Evolutionary conservation across 35 echinoderm and acorn worm genomes (phyloP).

Genomic region (Heliocidaris erythrogramma): DNA sequence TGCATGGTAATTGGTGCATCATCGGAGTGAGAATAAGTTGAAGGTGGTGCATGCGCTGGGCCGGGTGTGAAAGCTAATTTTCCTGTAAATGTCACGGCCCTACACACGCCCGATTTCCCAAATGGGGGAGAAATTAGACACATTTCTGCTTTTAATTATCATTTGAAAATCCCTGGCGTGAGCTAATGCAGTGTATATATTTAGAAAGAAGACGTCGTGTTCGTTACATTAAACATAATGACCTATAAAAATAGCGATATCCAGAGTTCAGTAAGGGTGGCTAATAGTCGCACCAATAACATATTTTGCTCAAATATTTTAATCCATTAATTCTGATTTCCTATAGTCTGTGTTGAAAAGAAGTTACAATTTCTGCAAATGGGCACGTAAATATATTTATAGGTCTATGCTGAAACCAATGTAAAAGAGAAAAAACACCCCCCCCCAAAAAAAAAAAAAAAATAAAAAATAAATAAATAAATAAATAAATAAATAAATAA

Average conservation of each 20-base stretch:
- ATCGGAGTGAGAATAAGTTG: background rate
- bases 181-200: background rate
- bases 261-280: no score
- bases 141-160: slow-evolving; percentile 12
- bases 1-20: background rate
- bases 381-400: no score
- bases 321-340: no score
- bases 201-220: background rate
- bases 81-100: background rate
- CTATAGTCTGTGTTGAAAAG: no score
- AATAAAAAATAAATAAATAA: no score
- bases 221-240: background rate
- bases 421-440: no score
- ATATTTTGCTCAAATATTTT: no score
- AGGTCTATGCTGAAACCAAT: no score
- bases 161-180: background rate
- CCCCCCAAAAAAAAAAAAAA: no score
- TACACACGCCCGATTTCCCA: slow-evolving; percentile 4
- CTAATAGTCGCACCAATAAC: no score
- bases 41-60: background rate
- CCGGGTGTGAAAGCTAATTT: slow-evolving; percentile 3
- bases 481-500: no score
- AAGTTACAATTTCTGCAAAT: no score
- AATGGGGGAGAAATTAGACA: background rate
- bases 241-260: background rate